These are phyloP conservation scores for Atherinosoma microstoma DNA, from an alignment of 2,797 vertebrate species.

Conservation along the genomic window DNA sequence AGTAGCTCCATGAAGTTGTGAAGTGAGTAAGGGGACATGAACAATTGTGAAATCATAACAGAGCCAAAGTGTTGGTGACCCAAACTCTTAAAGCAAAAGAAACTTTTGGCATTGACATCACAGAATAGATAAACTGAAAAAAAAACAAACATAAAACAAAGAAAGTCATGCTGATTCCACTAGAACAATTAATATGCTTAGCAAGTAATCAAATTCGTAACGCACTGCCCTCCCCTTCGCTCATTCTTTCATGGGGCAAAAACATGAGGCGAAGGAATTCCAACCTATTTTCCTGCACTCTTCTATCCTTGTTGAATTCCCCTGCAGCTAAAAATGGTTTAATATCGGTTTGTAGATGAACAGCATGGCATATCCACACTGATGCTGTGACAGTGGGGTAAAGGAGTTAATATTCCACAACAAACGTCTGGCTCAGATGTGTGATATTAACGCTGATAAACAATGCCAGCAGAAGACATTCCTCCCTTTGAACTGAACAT, in stretches of 20 bases:
- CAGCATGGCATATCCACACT: not conserved
- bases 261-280: not conserved
- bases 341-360: not conserved
- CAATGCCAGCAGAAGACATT: constrained; percentile 41
- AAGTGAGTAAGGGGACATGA: not conserved
- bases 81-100: no score
- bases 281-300: not conserved
- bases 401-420: constrained; percentile 36
- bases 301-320: not conserved
- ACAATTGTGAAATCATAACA: no score
- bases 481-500: constrained; percentile 45
- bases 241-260: not conserved
- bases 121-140: not conserved
- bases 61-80: no score
- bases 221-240: not conserved
- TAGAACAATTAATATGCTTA: constrained; percentile 4
- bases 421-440: not conserved
- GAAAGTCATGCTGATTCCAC: not conserved
- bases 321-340: not conserved
- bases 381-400: constrained; percentile 3
- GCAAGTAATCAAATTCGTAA: constrained; percentile 8
- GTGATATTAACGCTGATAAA: constrained; percentile 36
- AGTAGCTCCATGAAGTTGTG: not conserved
- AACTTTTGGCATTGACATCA: no score
- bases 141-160: not conserved